Evolutionary conservation across 2,113 vertebrate species (phyloP), one percentile per base, ranked within the genome.

Genomic region (Macquaria ambigua): DNA sequence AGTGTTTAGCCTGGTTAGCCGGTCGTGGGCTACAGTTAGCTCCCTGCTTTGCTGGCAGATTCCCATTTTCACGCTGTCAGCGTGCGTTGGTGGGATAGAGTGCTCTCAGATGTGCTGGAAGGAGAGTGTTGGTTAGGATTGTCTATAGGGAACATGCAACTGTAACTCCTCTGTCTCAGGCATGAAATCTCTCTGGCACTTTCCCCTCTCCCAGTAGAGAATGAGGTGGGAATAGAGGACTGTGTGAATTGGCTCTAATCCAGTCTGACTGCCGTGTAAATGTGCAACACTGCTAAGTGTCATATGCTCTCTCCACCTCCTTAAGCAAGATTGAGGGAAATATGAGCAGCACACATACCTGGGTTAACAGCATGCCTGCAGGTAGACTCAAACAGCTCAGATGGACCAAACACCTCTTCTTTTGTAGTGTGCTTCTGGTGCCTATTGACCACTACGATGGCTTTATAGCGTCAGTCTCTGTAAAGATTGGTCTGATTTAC

Each of bases 41-140:
- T 77, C 82, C 67, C 84, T 86, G 90, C 89, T 89, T 87, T 79
- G 86, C 91, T 90, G 86, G 90, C 78, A 90, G 87, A 92, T 94
- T 94, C 85, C 79, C 82, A 93, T 95, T 95, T 95, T 93, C 93
- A 95, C 75, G 85, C 89, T 93, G 94, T 94, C 93, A 92, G 90
- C 84, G 67, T 75, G 61, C 69, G 71, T 87, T 79, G 37, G 75
- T 73, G 75, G 86, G 64, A 87, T 75, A 76, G 69, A 91, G 81
- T 74, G 58, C 88, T 84, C 75, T 91, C 81, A 87, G 84, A 88
- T 93, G 78, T 91, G 85, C 83, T 89, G 70, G 77, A 74, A 81
- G 80, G 66, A 83, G 86, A 91, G 82, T 82, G 81, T 89, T 89
- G 76, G 85, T 86, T 83, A 77, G 66, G 77, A 87, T 85, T 87